These are phyloP conservation scores for Echinops telfairi DNA, from an alignment of 2,113 vertebrate genomes.

Conservation along the genomic window DNA sequence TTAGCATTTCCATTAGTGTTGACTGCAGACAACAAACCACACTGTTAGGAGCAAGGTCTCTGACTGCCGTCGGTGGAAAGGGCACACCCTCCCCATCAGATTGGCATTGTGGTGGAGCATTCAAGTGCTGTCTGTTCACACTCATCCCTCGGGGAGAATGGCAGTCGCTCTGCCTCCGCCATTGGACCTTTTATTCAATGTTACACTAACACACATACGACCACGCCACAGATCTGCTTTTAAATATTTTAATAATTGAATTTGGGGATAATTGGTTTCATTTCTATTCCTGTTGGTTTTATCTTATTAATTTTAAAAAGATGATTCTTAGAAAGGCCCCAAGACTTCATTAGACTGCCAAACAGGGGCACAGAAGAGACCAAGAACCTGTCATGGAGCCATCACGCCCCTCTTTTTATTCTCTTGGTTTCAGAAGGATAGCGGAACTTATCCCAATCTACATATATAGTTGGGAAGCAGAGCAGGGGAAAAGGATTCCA, in stretches of 20 bases:
- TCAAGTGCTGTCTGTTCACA: constrained; percentile 13
- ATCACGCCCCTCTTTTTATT: not conserved
- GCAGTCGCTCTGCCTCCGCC: not conserved
- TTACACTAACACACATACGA: not conserved
- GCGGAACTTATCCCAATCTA: not conserved
- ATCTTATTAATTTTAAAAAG: constrained; percentile 35
- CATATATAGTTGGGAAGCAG: not conserved
- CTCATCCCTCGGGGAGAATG: not conserved
- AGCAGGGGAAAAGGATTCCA: constrained; percentile 13
- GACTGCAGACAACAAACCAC: not conserved
- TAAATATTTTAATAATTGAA: constrained; percentile 30
- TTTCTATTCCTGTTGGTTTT: constrained; percentile 15
- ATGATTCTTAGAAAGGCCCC: constrained; percentile 13
- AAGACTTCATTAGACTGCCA: not conserved
- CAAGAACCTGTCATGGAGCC: not conserved
- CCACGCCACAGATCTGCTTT: not conserved
- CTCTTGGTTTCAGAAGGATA: not conserved
- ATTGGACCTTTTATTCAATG: constrained; percentile 24
- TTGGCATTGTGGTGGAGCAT: not conserved
- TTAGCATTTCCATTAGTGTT: not conserved
- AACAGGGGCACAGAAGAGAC: not conserved
- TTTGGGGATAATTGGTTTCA: not conserved
- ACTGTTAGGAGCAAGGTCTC: not conserved
- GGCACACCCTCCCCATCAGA: not conserved
- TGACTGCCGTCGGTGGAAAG: constrained; percentile 2